These are phyloP conservation scores for Sula dactylatra DNA, from an alignment of 2,113 vertebrate species.

Conservation along the genomic window DNA sequence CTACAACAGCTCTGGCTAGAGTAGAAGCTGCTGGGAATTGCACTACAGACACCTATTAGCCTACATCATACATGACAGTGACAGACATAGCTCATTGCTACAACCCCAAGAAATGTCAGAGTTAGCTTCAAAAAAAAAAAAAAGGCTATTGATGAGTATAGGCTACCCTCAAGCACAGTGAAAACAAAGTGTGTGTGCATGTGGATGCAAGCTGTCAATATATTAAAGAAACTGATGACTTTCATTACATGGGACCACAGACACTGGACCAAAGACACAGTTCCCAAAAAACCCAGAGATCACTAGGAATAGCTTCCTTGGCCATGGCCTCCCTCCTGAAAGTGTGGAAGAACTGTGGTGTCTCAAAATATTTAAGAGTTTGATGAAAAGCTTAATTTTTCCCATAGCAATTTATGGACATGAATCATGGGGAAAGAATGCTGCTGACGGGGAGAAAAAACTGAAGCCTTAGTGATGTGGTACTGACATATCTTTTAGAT, in stretches of 20 bases:
- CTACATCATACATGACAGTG: neutral
- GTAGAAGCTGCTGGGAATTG: neutral
- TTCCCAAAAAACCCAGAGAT: neutral
- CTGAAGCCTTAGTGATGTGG: slow-evolving; percentile 13
- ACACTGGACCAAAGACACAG: neutral
- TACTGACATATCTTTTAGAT: slow-evolving; percentile 41
- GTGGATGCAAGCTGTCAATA: neutral
- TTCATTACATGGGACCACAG: neutral
- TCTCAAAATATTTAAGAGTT: slow-evolving; percentile 4
- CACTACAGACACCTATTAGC: neutral
- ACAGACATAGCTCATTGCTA: neutral
- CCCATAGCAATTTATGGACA: slow-evolving; percentile 6
- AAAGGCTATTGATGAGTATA: neutral
- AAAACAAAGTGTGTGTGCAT: neutral
- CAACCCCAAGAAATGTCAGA: neutral
- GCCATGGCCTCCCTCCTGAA: neutral
- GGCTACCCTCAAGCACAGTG: neutral
- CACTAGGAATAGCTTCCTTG: neutral
- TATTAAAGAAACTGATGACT: neutral
- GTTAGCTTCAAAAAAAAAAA: neutral
- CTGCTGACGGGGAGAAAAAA: slow-evolving; percentile 48
- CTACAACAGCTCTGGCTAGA: neutral
- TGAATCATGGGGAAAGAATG: slow-evolving; percentile 47
- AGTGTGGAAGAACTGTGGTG: neutral
- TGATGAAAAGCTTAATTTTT: slow-evolving; percentile 57